phyloP scores from a whole-genome alignment of 1,140 invertebrate genomes.

The Augochlora pura region DNA sequence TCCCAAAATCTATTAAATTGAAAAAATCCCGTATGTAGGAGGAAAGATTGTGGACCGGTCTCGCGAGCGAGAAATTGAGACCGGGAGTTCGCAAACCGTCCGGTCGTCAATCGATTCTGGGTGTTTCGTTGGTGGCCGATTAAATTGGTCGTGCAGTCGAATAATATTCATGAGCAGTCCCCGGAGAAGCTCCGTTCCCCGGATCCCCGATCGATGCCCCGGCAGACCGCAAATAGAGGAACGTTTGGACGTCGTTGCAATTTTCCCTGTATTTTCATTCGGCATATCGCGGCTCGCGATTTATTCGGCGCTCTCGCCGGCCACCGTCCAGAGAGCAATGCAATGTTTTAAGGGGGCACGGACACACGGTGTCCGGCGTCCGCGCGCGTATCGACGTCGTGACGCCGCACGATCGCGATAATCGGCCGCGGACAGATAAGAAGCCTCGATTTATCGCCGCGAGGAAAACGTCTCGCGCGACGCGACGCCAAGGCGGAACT shows the following conservation, averaged over 20 bases:
- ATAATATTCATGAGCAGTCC: neutral
- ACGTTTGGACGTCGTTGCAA: neutral
- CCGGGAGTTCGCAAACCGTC: too few relatives aligned
- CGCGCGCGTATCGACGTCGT: constrained; percentile 11
- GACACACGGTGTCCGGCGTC: too few relatives aligned
- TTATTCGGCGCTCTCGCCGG: too few relatives aligned
- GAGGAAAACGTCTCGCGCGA: constrained; percentile 9
- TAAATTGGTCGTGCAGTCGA: neutral
- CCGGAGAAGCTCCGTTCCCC: neutral
- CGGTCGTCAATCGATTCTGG: too few relatives aligned
- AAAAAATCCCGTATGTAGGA: too few relatives aligned
- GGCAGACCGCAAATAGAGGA: neutral
- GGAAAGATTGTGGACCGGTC: too few relatives aligned
- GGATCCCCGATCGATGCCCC: neutral
- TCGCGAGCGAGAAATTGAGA: too few relatives aligned
- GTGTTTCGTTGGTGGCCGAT: neutral
- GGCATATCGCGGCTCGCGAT: too few relatives aligned
- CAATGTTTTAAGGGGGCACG: too few relatives aligned
- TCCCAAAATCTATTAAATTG: too few relatives aligned
- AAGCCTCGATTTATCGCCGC: constrained; percentile 21
- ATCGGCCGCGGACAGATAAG: constrained; percentile 37
- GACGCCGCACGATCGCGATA: constrained; percentile 15
- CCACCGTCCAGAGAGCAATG: too few relatives aligned
- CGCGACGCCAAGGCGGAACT: neutral
- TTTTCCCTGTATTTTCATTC: too few relatives aligned